phyloP scores from a whole-genome alignment of 2,113 vertebrate genomes.

The Ariopsis seemanni region DNA sequence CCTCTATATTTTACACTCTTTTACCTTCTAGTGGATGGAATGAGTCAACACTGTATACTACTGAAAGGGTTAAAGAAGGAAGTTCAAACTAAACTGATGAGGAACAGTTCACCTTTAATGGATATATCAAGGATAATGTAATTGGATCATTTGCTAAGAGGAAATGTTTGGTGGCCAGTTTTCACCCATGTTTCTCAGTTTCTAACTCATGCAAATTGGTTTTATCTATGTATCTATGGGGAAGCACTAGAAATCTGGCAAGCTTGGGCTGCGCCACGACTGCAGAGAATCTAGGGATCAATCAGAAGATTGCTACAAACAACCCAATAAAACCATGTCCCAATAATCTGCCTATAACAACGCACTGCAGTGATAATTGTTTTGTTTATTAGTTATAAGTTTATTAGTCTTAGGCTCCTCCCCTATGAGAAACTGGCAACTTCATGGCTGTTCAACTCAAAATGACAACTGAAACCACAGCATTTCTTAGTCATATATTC shows the following conservation, averaged over 20 bases:
- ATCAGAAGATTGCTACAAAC: not conserved
- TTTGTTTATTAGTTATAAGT: not conserved
- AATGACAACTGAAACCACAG: not conserved
- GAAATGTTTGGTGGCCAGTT: not conserved
- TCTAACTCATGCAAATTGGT: not conserved
- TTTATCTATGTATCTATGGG: not conserved
- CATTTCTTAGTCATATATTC: not conserved
- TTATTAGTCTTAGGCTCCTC: no score
- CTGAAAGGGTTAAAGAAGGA: not conserved
- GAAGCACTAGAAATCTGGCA: not conserved
- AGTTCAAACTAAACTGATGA: not conserved
- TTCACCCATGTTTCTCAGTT: not conserved
- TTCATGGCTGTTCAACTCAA: not conserved
- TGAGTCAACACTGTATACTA: not conserved
- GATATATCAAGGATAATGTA: not conserved
- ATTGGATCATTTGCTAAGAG: not conserved
- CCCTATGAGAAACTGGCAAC: not conserved
- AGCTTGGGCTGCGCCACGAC: not conserved
- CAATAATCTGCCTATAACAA: not conserved
- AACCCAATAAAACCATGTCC: not conserved
- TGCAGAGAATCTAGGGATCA: not conserved
- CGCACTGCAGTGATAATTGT: not conserved
- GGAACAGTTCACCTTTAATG: not conserved
- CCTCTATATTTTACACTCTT: not conserved
- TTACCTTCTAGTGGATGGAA: not conserved